phyloP scores from a whole-genome alignment of 1,140 invertebrate species.

The Mycetomoellerius zeteki region DNA sequence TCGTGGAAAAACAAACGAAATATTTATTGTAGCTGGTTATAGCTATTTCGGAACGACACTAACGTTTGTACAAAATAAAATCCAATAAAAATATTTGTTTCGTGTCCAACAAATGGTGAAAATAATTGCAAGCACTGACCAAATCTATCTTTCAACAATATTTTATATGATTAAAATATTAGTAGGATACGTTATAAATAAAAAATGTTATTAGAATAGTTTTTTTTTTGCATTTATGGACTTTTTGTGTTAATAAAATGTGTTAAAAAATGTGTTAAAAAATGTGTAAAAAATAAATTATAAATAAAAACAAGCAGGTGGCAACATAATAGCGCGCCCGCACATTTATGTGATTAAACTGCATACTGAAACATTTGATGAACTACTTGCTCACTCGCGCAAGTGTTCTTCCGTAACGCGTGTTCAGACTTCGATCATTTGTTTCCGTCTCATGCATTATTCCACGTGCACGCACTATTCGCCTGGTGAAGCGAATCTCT shows the following conservation, averaged over 20 bases:
- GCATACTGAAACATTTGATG: conserved; percentile 44
- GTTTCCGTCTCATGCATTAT: conserved; percentile 75
- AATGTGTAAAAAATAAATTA: neutral
- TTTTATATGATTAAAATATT: neutral
- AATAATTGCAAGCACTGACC: neutral
- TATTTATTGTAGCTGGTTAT: conserved; percentile 32
- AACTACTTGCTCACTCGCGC: conserved; percentile 49
- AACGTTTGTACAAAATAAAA: conserved; percentile 42
- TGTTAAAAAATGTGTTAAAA: no score
- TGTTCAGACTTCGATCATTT: conserved; percentile 62
- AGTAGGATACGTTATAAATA: neutral
- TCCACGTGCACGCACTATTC: conserved; percentile 64
- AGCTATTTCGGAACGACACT: conserved; percentile 3
- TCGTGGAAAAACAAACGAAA: conserved; percentile 22
- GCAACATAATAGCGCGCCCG: neutral
- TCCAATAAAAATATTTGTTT: conserved; percentile 1
- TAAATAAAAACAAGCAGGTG: neutral
- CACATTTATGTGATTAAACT: conserved; percentile 2
- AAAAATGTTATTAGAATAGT: neutral
- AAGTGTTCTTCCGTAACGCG: conserved; percentile 50
- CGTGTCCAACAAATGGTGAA: neutral
- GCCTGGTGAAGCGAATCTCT: conserved; percentile 60
- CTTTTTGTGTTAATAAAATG: neutral
- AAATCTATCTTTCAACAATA: conserved; percentile 3
- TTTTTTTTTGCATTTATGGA: neutral